A percentile compares a stretch with the other conserved stretches of the same genome.
These are phyloP conservation scores for Alcedo quadribrachys DNA, from an alignment of 2,797 vertebrate genomes.

Conservation along the genomic window DNA sequence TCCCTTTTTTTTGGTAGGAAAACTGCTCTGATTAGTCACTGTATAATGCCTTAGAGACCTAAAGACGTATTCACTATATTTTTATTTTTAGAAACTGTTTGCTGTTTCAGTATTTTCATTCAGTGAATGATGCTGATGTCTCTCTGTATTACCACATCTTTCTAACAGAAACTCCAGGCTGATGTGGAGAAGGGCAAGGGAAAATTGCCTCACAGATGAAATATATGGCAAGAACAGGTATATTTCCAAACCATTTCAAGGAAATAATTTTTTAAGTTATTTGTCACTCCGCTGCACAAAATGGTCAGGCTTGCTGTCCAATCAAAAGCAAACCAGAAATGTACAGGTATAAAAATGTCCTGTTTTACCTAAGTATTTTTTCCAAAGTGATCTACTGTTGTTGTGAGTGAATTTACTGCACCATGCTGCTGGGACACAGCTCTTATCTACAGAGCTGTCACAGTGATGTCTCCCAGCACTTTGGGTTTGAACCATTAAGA, in stretches of 20 bases:
- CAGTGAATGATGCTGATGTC: slow-evolving; percentile 68
- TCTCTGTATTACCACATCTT: slow-evolving; percentile 57
- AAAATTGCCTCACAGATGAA: slow-evolving; percentile 49
- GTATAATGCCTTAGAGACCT: slow-evolving; percentile 60
- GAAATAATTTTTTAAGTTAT: slow-evolving; percentile 48
- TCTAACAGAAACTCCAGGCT: slow-evolving; percentile 38
- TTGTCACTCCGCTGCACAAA: slow-evolving; percentile 23
- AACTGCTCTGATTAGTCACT: slow-evolving; percentile 62
- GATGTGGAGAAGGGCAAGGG: slow-evolving; percentile 29
- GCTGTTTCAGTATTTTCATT: slow-evolving; percentile 63
- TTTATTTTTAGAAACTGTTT: slow-evolving; percentile 71
- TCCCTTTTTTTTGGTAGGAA: slow-evolving; percentile 33
- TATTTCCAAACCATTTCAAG: slow-evolving; percentile 39
- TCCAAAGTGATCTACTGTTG: not conserved
- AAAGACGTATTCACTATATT: slow-evolving; percentile 56
- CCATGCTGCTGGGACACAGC: not conserved
- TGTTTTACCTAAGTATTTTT: slow-evolving; percentile 17
- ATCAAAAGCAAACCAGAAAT: slow-evolving; percentile 2
- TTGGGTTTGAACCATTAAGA: slow-evolving; percentile 12
- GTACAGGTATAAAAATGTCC: slow-evolving; percentile 21
- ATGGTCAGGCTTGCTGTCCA: slow-evolving; percentile 16
- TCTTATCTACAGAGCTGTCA: slow-evolving; percentile 28
- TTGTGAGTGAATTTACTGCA: slow-evolving; percentile 24
- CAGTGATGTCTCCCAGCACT: not conserved
- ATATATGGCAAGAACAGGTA: slow-evolving; percentile 9